Base-by-base conservation (phyloP, 92 coral and sea anemone species). In the Epizoanthus illoricatus region DNA sequence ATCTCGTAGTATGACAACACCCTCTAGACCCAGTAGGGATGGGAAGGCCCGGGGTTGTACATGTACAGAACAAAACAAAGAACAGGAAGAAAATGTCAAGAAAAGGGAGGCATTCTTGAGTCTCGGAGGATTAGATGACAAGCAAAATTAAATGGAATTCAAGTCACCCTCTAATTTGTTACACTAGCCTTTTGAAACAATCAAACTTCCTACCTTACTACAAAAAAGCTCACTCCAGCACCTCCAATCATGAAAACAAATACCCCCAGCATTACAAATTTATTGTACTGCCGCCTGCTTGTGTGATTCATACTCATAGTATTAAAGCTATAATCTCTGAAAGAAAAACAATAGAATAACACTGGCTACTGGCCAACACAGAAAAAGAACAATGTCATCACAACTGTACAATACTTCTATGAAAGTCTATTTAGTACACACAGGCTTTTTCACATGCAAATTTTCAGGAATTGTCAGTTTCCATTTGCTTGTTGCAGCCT, bases 211-310 rank as follows among this genome's bases (percentile, higher is more conserved):
- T 85, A 95, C 98, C 92, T 90, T 69, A 95, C 62, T 2, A 95
- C 74, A 8, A 88, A 83, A 68, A 73, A 95, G 73, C 89, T 84
- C 5, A 88, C 84, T 45, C 88, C 82, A 12, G 95, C 93, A 70
- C 98, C 98, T 13, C 66, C 75, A 15, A 92, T 2, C 98, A 95
- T 95, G 75, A 89, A 95, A 64, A 85, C 63, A 47, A 95, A 52
- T 15, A 89, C 86, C 15, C 98, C 97, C 6, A 92, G 41, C 47
- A 93, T 85, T 9, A 95, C 92, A 40, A 65, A 63, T 80, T 76
- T 92, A 91, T 95, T 92, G 57, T 93, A 84, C 5, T 72, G 83
- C 4, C 81, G 74, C 45, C 71, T 81, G 62, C 63, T 67, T 52
- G 94, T 11, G 28, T 40, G 90, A 23, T 71, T 89, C 68, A 11